phyloP scores from a whole-genome alignment of 2,888 invertebrate species.

The Nasonia oneida region DNA sequence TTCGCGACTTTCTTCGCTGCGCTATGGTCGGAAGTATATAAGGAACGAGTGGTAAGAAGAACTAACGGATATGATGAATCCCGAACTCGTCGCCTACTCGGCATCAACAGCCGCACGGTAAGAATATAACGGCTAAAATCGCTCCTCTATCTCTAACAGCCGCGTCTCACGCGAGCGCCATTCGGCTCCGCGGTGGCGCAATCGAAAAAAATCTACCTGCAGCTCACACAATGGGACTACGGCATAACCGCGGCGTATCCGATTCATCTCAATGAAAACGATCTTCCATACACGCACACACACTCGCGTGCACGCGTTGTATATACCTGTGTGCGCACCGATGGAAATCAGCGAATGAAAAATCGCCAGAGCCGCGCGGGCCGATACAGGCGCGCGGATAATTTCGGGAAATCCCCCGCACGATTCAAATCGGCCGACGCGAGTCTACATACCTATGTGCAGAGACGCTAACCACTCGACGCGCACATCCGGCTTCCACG shows the following conservation, averaged over 20 bases:
- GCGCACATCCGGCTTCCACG: slow-evolving; percentile 63
- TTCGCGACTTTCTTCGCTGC: not conserved
- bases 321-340: not conserved
- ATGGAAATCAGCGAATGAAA: slow-evolving; percentile 50
- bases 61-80: not conserved
- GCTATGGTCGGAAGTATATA: no score
- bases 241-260: slow-evolving; percentile 19
- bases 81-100: not conserved
- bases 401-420: slow-evolving; percentile 55
- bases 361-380: slow-evolving; percentile 20
- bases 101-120: not conserved
- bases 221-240: not conserved
- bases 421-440: not conserved
- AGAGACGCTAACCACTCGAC: slow-evolving; percentile 50
- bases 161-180: not conserved
- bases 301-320: not conserved
- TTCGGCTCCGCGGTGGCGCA: not conserved
- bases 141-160: not conserved
- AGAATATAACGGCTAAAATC: not conserved
- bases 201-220: not conserved
- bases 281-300: slow-evolving; percentile 3
- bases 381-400: not conserved
- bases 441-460: not conserved
- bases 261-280: slow-evolving; percentile 22
- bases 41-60: no score